Base-by-base conservation (phyloP, 1,140 invertebrate genomes). In the Acromyrmex charruanus region DNA sequence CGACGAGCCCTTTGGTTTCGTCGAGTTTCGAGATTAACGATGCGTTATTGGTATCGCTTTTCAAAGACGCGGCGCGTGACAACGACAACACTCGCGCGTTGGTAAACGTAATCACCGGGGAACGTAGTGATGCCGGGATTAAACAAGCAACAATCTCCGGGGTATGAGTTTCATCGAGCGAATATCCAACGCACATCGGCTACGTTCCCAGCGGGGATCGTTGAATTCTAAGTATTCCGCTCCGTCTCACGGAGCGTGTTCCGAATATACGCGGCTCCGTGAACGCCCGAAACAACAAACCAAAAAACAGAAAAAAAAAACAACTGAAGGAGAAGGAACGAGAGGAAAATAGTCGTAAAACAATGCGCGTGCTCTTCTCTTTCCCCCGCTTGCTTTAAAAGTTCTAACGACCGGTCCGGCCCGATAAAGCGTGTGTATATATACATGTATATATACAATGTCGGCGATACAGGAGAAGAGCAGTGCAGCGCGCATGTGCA, bases 401-500 rank as follows among this genome's bases (percentile, higher is more conserved):
- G 74, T 91, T 85, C 85, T 91, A 89, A 91, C 89, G 87, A 91
- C 87, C 87, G 87, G 85, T 91, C 61, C 82, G 84, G 65, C 80
- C 82, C 87, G 85, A 91, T 90, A 89, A 91, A 89, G 53, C 66
- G 58, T 77, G 66, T 66, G 59, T 81, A 63, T 53, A 63, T 59
- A 74, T 65, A 71, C 14, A 28, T 65, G 31, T 31, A 31, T 31
- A 31, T 31, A 61, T 65, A 72, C 68, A 80, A 66, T 59, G 65
- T 18, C 39, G 81, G 53, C 18, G 35, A 12, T 61, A 39, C 35
- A 25, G 66, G 44, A 69, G 66, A 69, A 61, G 51, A 55, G 55
- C 31, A 39, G 51, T 18, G 81, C 31, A 35, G 14, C 44, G 53
- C 51, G 14, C 49, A 31, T 74, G 28, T 58, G 31, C 10, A 59